phyloP scores from a whole-genome alignment of 2,888 invertebrate genomes.

The Syrista parreyssii region DNA sequence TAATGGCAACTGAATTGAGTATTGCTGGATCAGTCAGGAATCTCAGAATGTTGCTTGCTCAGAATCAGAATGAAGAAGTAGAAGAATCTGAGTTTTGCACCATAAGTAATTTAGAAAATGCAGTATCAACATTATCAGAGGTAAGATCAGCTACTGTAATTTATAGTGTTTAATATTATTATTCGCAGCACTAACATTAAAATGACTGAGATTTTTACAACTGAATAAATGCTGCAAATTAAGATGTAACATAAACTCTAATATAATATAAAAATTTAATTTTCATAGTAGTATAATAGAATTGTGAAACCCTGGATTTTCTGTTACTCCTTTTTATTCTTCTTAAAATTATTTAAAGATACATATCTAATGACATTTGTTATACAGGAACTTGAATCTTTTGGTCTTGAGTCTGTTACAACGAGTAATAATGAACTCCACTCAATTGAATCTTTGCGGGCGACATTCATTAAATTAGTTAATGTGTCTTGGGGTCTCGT shows the following conservation, averaged over 20 bases:
- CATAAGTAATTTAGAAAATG: slow-evolving; percentile 37
- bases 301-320: neutral
- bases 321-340: neutral
- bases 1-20: neutral
- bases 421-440: slow-evolving; percentile 18
- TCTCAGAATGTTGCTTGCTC: slow-evolving; percentile 27
- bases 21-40: slow-evolving; percentile 21
- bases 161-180: neutral
- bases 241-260: neutral
- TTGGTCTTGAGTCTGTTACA: slow-evolving; percentile 29
- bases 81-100: slow-evolving; percentile 35
- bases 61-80: slow-evolving; percentile 16
- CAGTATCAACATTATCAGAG: slow-evolving; percentile 40
- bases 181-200: neutral
- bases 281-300: neutral
- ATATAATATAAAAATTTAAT: neutral
- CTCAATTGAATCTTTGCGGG: slow-evolving; percentile 27
- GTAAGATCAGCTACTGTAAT: slow-evolving; percentile 20
- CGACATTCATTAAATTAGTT: slow-evolving; percentile 31
- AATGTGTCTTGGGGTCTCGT: slow-evolving; percentile 42
- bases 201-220: neutral
- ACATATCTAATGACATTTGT: neutral
- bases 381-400: slow-evolving; percentile 44
- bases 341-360: neutral
- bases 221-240: neutral